phyloP scores from a whole-genome alignment of 2,888 invertebrate genomes.

The Drosophila prostipennis region DNA sequence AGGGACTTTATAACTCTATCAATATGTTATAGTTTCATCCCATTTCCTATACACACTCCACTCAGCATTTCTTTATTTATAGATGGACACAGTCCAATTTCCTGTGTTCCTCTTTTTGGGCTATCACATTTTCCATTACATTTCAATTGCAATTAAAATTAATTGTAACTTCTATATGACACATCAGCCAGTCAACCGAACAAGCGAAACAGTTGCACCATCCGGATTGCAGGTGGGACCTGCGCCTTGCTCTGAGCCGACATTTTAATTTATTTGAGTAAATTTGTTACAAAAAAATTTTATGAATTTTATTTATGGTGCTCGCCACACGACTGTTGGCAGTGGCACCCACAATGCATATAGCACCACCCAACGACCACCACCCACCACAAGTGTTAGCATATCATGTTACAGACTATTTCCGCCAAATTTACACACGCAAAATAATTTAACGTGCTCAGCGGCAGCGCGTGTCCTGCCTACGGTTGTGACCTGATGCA shows the following conservation, averaged over 20 bases:
- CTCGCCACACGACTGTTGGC: constrained; percentile 10
- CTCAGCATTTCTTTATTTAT: constrained; percentile 4
- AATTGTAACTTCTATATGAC: constrained; percentile 59
- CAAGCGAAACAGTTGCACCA: constrained; percentile 5
- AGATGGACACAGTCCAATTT: constrained; percentile 18
- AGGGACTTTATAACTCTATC: not conserved
- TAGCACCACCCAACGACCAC: constrained; percentile 4
- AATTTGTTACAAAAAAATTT: constrained; percentile 69
- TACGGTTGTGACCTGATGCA: constrained; percentile 17
- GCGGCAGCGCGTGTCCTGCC: constrained; percentile 25
- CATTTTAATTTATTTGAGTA: constrained; percentile 80
- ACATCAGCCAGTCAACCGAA: constrained; percentile 2
- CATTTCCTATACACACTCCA: not conserved
- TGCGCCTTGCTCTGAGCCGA: constrained; percentile 17
- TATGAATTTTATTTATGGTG: constrained; percentile 74
- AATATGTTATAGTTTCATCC: not conserved
- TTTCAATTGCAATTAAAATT: constrained; percentile 79
- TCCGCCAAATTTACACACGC: constrained; percentile 80
- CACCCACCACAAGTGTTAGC: constrained; percentile 72
- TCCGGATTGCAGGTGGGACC: constrained; percentile 52
- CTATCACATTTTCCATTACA: constrained; percentile 57
- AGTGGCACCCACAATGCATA: constrained; percentile 3
- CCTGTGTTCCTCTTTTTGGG: constrained; percentile 15
- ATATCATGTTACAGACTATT: constrained; percentile 80
- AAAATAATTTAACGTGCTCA: constrained; percentile 74